Evolutionary conservation across 1,140 invertebrate genomes (phyloP).

Genomic region (Latrodectus geometricus): DNA sequence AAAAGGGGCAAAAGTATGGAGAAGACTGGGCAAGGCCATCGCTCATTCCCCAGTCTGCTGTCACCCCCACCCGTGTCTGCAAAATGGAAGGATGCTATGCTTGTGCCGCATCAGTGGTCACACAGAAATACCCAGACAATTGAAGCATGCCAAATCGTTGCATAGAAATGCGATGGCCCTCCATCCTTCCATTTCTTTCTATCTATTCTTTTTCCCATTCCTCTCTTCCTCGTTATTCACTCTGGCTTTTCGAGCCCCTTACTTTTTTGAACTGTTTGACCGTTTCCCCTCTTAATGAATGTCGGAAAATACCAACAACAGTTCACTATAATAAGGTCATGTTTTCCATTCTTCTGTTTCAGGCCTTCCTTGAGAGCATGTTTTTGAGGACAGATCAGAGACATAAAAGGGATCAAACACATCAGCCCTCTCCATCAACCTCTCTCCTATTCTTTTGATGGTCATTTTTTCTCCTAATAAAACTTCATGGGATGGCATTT

Average conservation of each 20-base stretch:
- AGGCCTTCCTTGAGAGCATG: background rate
- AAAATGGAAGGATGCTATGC: slow-evolving; percentile 46
- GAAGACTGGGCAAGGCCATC: slow-evolving; percentile 45
- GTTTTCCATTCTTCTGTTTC: slow-evolving; percentile 44
- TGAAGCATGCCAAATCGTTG: slow-evolving; percentile 62
- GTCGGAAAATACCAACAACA: slow-evolving; percentile 39
- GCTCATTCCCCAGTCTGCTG: slow-evolving; percentile 50
- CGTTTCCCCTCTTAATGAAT: slow-evolving; percentile 48
- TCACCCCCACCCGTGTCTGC: slow-evolving; percentile 34
- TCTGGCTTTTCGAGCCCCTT: slow-evolving; percentile 29
- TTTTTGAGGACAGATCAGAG: too few species aligned
- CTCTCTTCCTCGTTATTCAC: slow-evolving; percentile 45
- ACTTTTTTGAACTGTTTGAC: slow-evolving; percentile 54
- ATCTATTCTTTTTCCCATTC: slow-evolving; percentile 32
- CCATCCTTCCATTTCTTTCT: background rate
- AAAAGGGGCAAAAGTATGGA: slow-evolving; percentile 29
- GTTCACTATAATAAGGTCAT: slow-evolving; percentile 38
- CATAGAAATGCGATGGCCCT: slow-evolving; percentile 59
- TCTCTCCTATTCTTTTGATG: too few species aligned
- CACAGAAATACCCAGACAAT: slow-evolving; percentile 58
- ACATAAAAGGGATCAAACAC: too few species aligned
- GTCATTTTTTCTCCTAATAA: too few species aligned
- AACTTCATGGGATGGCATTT: too few species aligned
- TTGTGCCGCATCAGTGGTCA: slow-evolving; percentile 49
- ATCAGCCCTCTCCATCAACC: too few species aligned